Evolutionary conservation across 2,888 invertebrate species (phyloP).

Genomic region (Amblyjoppa fuscipennis): DNA sequence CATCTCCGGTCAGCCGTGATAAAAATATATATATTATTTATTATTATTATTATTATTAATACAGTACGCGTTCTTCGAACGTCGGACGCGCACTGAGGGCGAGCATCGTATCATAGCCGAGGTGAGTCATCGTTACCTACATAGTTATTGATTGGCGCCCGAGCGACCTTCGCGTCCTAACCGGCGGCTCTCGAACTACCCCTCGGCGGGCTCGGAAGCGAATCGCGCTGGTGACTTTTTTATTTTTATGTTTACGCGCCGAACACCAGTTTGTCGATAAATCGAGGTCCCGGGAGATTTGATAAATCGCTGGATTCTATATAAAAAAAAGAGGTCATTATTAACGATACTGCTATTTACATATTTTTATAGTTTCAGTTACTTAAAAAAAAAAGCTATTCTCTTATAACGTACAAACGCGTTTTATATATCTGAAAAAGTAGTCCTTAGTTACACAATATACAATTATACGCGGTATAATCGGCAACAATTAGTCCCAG

Average conservation of each 20-base stretch:
- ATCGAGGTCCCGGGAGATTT: neutral
- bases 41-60: conserved; percentile 6
- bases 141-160: conserved; percentile 66
- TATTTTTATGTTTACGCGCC: neutral
- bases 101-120: conserved; percentile 24
- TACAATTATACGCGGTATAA: conserved; percentile 49
- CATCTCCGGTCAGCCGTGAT: neutral
- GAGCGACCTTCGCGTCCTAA: conserved; percentile 54
- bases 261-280: neutral
- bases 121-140: conserved; percentile 35
- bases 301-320: neutral
- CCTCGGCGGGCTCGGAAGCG: conserved; percentile 17
- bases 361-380: conserved; percentile 18
- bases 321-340: conserved; percentile 27
- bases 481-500: conserved; percentile 92
- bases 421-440: conserved; percentile 40
- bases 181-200: conserved; percentile 29
- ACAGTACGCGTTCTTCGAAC: conserved; percentile 45
- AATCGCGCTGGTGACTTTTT: neutral
- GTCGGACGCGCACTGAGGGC: conserved; percentile 36
- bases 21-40: conserved; percentile 10
- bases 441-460: conserved; percentile 45
- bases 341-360: conserved; percentile 16
- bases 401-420: conserved; percentile 36
- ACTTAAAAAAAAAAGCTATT: conserved; percentile 60